Conservation (phyloP, 2,888 invertebrate species). For the Tortricodes alternella region DNA sequence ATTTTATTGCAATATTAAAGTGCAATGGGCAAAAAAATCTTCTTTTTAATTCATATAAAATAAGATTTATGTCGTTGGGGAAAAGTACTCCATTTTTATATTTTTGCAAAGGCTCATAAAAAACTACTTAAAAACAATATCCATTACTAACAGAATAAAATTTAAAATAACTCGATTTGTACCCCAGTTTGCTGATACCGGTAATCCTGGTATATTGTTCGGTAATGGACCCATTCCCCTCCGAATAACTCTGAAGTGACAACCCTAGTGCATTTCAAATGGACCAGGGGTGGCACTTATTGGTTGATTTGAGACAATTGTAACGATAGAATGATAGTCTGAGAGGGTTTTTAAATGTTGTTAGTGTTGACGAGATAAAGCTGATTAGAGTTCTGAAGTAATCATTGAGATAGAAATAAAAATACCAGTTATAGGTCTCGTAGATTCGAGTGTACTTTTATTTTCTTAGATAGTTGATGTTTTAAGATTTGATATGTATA, state of each 20-base stretch:
- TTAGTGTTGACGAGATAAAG: background rate
- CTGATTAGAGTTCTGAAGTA: background rate
- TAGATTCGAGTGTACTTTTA: too few relatives aligned
- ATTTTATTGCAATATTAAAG: too few relatives aligned
- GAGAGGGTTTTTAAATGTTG: slow-evolving; percentile 10
- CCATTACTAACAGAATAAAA: slow-evolving; percentile 28
- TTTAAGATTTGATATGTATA: too few relatives aligned
- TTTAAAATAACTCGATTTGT: slow-evolving; percentile 39
- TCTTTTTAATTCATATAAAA: too few relatives aligned
- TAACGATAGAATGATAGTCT: slow-evolving; percentile 18
- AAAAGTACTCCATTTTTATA: too few relatives aligned
- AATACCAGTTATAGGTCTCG: too few relatives aligned
- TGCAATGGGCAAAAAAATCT: too few relatives aligned
- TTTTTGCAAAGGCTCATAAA: slow-evolving; percentile 7
- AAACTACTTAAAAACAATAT: slow-evolving; percentile 27
- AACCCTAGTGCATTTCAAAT: slow-evolving; percentile 10
- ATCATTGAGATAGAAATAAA: too few relatives aligned
- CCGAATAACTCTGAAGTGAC: slow-evolving; percentile 3
- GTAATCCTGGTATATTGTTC: slow-evolving; percentile 57
- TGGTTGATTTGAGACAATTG: slow-evolving; percentile 23
- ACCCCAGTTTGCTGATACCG: slow-evolving; percentile 46
- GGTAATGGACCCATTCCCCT: slow-evolving; percentile 48
- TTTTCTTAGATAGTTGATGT: too few relatives aligned
- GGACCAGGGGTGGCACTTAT: slow-evolving; percentile 6
- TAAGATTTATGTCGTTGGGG: too few relatives aligned